Base-by-base conservation (phyloP, 2,797 vertebrate genomes). In the Silurus aristotelis region DNA sequence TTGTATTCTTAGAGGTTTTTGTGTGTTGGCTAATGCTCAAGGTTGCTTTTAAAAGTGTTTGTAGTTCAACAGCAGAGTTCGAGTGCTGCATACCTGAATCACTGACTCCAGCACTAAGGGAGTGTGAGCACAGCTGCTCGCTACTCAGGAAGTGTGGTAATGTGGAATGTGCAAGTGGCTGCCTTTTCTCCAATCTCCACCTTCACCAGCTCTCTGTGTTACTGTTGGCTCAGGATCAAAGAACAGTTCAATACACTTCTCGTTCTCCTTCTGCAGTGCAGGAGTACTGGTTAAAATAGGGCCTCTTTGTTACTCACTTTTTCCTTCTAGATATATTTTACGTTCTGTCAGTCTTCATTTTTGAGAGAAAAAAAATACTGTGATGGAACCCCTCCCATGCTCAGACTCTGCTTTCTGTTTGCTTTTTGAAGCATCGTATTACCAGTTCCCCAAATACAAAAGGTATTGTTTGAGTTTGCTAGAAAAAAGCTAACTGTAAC, bases 71-170 rank as follows among this genome's bases (percentile, higher is more conserved):
- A 31, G 19, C 22, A 46, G 17, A 60, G 10, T 63, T 77, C 83
- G 63, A 83, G 71, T 82, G 22, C 63, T 67, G 71, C 61, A 63
- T 87, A 89, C 76, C 83, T 87, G 89, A 81, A 75, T 78, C 76
- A 84, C 76, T 78, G 82, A 72, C 64, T 80, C 13, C 52, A 83
- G 83, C 71, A 64, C 19, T 80, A 79, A 79, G 38, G 61, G 79
- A 71, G 61, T 85, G 68, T 82, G 81, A 76, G 75, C 64, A 71
- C 87, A 85, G 83, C 88, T 90, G 88, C 85, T 87, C 80, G 85
- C 78, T 43, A 81, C 87, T 89, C 92, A 94, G 93, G 93, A 94
- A 93, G 93, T 94, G 92, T 83, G 89, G 82, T 88, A 83, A 76
- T 82, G 80, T 90, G 93, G 94, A 94, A 94, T 93, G 93, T 87